Conservation (phyloP, 64 coral and sea anemone genomes). For the Platygyra sinensis region DNA sequence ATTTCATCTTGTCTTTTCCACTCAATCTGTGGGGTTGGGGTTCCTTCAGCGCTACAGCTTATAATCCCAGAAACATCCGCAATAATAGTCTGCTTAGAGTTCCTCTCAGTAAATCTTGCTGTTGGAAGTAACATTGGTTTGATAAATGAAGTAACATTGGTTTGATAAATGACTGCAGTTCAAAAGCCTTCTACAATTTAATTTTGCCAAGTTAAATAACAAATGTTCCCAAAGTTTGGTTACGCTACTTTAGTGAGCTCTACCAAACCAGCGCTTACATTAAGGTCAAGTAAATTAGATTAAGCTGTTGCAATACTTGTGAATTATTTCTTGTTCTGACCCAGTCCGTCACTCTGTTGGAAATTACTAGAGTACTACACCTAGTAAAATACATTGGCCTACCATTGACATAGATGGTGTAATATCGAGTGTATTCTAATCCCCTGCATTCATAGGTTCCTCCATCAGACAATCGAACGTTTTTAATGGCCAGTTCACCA, state of each 20-base stretch:
- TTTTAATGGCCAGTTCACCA: background rate
- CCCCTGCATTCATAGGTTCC: background rate
- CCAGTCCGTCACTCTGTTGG: too few relatives aligned
- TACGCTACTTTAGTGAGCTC: too few relatives aligned
- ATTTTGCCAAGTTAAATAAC: too few relatives aligned
- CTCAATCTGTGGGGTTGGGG: background rate
- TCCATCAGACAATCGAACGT: background rate
- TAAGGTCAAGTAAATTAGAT: too few relatives aligned
- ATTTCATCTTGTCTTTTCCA: background rate
- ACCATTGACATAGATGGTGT: constrained; percentile 2
- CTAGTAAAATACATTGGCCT: background rate
- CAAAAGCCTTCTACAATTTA: too few relatives aligned
- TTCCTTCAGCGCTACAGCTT: background rate
- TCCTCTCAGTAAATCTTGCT: background rate
- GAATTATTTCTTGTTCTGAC: too few relatives aligned
- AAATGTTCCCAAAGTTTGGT: too few relatives aligned
- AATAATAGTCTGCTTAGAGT: background rate
- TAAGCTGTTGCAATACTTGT: too few relatives aligned
- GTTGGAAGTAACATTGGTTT: background rate
- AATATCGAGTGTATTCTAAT: background rate
- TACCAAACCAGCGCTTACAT: too few relatives aligned
- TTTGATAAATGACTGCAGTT: too few relatives aligned
- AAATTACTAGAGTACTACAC: too few relatives aligned
- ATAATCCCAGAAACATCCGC: background rate
- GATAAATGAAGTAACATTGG: background rate